Evolutionary conservation across 1,140 invertebrate genomes (phyloP), one percentile per base, ranked within the genome.

Genomic region (Temnothorax curvispinosus): DNA sequence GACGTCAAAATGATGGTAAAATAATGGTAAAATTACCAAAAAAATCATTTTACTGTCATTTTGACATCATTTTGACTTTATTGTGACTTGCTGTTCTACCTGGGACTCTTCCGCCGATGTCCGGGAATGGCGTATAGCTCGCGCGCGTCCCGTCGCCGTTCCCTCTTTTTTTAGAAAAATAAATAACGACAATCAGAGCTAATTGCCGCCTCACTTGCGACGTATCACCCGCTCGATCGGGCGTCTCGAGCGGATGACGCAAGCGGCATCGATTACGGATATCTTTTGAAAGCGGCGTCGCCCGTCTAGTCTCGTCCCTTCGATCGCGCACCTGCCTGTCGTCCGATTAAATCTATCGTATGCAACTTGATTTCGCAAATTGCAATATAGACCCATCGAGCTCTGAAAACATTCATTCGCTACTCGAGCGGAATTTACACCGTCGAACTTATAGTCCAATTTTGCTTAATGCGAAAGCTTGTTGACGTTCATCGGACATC

Each of bases 251-350:
- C 74, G 82, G 60, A 76, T 85, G 82, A 85, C 82, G 82, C 62
- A 85, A 86, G 69, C 72, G 60, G 41, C 62, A 88, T 76, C 88
- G 74, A 88, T 78, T 85, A 74, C 54, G 21, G 65, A 82, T 74
- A 71, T 75, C 60, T 84, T 71, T 44, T 50, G 81, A 71, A 85
- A 74, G 64, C 18, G 52, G 47, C 81, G 47, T 69, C 32, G 60
- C 38, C 13, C 32, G 60, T 38, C 21, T 50, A 35, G 67, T 41
- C 65, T 62, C 47, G 44, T 38, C 69, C 69, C 64, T 38, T 65
- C 67, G 65, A 74, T 60, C 54, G 62, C 65, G 44, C 35, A 78
- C 67, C 60, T 75, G 58, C 64, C 50, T 52, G 52, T 13, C 4
- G 65, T 27, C n/a, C 54, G 52, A 60, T 74, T 85, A 87, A 90